Conservation (phyloP, 2,888 invertebrate genomes). For the Lepidonotus clava region DNA sequence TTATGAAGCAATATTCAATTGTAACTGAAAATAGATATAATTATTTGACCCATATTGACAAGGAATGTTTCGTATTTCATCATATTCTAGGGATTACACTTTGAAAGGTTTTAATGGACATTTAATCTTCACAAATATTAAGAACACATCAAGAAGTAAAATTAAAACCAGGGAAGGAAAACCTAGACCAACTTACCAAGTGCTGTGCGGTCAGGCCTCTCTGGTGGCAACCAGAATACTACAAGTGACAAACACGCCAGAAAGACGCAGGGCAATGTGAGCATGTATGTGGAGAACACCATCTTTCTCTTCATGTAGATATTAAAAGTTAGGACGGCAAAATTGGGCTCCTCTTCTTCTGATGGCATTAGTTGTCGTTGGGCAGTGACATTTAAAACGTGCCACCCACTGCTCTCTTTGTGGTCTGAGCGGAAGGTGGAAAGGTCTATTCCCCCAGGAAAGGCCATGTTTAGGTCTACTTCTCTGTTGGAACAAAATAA, state of each 20-base stretch:
- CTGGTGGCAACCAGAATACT: constrained; percentile 59
- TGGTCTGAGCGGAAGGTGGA: constrained; percentile 55
- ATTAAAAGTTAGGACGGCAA: constrained; percentile 55
- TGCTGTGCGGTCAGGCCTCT: constrained; percentile 55
- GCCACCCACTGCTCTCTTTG: constrained; percentile 55
- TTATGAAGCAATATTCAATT: too few relatives aligned
- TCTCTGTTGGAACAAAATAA: too few relatives aligned
- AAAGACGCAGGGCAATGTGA: constrained; percentile 60
- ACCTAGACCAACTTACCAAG: constrained; percentile 57
- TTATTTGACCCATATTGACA: too few relatives aligned
- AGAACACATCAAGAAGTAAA: too few relatives aligned
- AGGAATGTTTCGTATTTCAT: too few relatives aligned
- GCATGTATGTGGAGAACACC: constrained; percentile 60
- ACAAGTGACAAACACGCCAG: constrained; percentile 58
- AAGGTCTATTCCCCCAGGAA: constrained; percentile 56
- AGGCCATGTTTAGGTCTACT: constrained; percentile 50
- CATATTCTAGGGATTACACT: too few relatives aligned
- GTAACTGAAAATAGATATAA: too few relatives aligned
- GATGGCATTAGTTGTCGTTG: constrained; percentile 29
- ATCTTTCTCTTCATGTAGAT: constrained; percentile 54
- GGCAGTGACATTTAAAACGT: constrained; percentile 42
- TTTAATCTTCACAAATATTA: too few relatives aligned
- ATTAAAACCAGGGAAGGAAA: too few relatives aligned
- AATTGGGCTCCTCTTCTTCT: constrained; percentile 51
- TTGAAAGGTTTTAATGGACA: too few relatives aligned